Conservation (phyloP, 2,797 vertebrate species). For the Vireo griseus region DNA sequence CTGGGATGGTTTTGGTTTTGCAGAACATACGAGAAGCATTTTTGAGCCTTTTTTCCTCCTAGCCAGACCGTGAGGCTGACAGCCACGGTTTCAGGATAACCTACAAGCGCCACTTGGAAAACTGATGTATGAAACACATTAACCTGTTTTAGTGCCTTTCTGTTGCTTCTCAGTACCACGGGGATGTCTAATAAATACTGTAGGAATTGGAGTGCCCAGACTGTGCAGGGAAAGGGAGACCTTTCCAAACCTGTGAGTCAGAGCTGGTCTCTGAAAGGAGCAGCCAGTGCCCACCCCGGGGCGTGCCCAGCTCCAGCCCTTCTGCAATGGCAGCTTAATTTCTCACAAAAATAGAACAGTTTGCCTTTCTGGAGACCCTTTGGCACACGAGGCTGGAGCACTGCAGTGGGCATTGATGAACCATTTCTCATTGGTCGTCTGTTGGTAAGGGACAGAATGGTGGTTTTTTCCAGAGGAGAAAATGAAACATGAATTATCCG, state of each 20-base stretch:
- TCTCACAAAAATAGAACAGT: not conserved
- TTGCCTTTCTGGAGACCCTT: not conserved
- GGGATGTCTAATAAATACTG: not conserved
- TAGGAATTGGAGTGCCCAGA: not conserved
- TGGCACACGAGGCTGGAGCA: rapidly evolving
- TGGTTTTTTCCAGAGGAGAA: not conserved
- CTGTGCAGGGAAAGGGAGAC: not conserved
- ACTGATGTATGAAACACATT: not conserved
- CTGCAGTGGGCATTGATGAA: not conserved
- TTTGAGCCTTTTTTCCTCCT: not conserved
- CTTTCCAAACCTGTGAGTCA: not conserved
- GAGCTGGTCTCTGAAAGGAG: not conserved
- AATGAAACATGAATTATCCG: not conserved
- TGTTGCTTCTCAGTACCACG: not conserved
- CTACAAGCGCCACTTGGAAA: not conserved
- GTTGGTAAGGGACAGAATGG: not conserved
- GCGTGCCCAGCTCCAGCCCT: not conserved
- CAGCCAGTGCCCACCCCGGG: not conserved
- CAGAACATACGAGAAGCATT: rapidly evolving
- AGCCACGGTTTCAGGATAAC: not conserved
- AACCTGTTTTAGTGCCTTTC: not conserved
- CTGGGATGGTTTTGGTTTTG: not conserved
- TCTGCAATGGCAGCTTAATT: not conserved
- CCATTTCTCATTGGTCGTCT: not conserved
- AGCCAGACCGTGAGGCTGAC: not conserved